Percentiles rank a stretch among this genome's conserved stretches.
These are phyloP conservation scores for Carapus acus DNA, from an alignment of 2,797 vertebrate species.

Conservation along the genomic window DNA sequence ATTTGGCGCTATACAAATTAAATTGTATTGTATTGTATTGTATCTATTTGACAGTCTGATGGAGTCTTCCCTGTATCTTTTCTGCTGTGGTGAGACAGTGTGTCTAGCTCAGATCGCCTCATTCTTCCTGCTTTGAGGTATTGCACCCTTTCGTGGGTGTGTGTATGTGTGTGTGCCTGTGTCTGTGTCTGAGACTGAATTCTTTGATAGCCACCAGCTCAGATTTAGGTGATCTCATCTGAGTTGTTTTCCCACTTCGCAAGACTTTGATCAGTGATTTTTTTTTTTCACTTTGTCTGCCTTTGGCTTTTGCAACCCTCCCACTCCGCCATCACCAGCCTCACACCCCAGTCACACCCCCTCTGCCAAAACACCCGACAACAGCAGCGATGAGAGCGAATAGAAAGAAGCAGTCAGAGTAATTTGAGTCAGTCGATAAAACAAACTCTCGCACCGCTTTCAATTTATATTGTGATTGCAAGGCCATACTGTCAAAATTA, in stretches of 20 bases:
- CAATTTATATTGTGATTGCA: slow-evolving; percentile 48
- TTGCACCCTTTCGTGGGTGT: slow-evolving; percentile 23
- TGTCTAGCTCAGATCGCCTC: slow-evolving; percentile 10
- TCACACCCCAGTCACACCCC: no score
- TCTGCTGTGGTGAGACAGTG: no score
- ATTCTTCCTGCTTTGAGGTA: slow-evolving; percentile 17
- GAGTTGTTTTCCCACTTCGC: slow-evolving; percentile 10
- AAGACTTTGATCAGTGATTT: slow-evolving; percentile 32
- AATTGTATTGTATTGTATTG: no score
- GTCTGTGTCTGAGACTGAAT: background rate
- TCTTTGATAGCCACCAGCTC: slow-evolving; percentile 27
- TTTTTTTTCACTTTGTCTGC: slow-evolving; percentile 1
- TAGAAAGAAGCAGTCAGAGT: background rate
- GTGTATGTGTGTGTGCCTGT: background rate
- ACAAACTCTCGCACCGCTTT: no score
- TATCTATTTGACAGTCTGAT: no score
- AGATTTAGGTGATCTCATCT: slow-evolving; percentile 32
- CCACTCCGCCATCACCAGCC: no score
- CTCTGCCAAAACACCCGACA: background rate
- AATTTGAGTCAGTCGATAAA: no score
- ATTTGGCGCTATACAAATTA: no score
- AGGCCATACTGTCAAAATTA: slow-evolving; percentile 43
- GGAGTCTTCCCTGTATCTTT: no score
- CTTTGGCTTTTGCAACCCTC: slow-evolving; percentile 18
- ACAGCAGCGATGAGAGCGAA: slow-evolving; percentile 13